Percentiles rank a stretch among this genome's conserved stretches.
Conservation (phyloP, 2,797 vertebrate genomes). For the Acanthurus leucopareius region DNA sequence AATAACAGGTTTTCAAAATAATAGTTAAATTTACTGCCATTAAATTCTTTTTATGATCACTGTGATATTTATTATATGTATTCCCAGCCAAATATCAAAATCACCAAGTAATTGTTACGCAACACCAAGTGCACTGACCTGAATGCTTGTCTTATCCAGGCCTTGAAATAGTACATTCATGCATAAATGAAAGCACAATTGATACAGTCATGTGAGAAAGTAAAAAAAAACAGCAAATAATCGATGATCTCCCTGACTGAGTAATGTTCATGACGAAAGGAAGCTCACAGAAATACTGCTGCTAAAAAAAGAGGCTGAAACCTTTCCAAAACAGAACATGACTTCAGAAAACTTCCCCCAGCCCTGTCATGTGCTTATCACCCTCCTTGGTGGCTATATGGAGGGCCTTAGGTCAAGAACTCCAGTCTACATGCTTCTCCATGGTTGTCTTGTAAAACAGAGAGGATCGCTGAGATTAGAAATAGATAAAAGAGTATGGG, state of each 20-base stretch:
- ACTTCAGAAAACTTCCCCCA: conserved; percentile 45
- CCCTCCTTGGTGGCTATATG: conserved; percentile 51
- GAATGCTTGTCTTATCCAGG: conserved; percentile 5
- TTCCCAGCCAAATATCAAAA: background rate
- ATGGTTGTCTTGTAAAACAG: conserved; percentile 43
- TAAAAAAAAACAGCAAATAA: background rate
- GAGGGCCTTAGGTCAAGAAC: conserved; percentile 35
- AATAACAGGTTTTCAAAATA: conserved; percentile 1
- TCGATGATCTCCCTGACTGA: conserved; percentile 20
- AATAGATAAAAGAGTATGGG: conserved; percentile 72
- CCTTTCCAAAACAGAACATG: conserved; percentile 22
- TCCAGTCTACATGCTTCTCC: conserved; percentile 57
- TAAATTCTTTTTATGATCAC: background rate
- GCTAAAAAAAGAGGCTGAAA: conserved; percentile 20
- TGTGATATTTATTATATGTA: background rate
- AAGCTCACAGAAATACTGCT: conserved; percentile 11
- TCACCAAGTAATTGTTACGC: no score
- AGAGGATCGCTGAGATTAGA: conserved; percentile 49
- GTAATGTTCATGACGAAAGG: conserved; percentile 17
- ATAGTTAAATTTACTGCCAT: background rate
- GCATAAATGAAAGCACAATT: conserved; percentile 31
- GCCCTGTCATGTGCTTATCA: conserved; percentile 71
- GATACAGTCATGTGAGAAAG: conserved; percentile 39
- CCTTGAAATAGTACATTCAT: background rate
- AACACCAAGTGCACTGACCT: background rate